These are phyloP conservation scores for Nebria brevicollis DNA, from an alignment of 2,888 invertebrate species.

Conservation along the genomic window DNA sequence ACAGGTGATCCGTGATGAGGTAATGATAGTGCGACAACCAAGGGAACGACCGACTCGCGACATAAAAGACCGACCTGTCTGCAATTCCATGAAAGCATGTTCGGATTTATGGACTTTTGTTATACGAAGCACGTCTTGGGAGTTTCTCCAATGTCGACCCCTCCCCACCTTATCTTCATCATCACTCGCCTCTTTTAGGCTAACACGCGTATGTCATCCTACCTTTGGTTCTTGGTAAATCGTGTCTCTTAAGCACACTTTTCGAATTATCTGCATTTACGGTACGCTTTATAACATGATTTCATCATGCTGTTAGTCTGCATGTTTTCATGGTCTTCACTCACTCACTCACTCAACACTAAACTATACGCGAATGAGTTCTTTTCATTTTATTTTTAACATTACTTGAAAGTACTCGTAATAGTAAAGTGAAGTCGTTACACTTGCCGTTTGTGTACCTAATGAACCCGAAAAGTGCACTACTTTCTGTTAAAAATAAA, in stretches of 20 bases:
- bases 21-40: conserved; percentile 32
- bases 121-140: conserved; percentile 32
- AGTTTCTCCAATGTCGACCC: conserved; percentile 9
- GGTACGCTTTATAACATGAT: conserved; percentile 18
- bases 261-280: conserved; percentile 32
- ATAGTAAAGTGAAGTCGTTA: conserved; percentile 17
- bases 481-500: conserved; percentile 24
- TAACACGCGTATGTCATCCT: neutral
- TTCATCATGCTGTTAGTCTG: conserved; percentile 24
- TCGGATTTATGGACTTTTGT: conserved; percentile 37
- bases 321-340: conserved; percentile 9
- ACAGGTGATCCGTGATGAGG: conserved; percentile 35
- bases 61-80: conserved; percentile 37
- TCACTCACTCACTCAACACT: conserved; percentile 3
- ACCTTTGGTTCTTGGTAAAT: neutral
- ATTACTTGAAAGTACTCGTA: conserved; percentile 26
- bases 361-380: conserved; percentile 7
- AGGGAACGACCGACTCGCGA: conserved; percentile 22
- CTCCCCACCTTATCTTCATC: neutral
- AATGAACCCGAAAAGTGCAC: conserved; percentile 25
- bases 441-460: conserved; percentile 21
- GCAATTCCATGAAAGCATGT: conserved; percentile 40
- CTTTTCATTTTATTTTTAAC: conserved; percentile 20
- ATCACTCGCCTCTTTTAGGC: neutral
- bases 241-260: conserved; percentile 3